phyloP scores from a whole-genome alignment of 2,888 invertebrate species.

The Cosmorhoe ocellata region DNA sequence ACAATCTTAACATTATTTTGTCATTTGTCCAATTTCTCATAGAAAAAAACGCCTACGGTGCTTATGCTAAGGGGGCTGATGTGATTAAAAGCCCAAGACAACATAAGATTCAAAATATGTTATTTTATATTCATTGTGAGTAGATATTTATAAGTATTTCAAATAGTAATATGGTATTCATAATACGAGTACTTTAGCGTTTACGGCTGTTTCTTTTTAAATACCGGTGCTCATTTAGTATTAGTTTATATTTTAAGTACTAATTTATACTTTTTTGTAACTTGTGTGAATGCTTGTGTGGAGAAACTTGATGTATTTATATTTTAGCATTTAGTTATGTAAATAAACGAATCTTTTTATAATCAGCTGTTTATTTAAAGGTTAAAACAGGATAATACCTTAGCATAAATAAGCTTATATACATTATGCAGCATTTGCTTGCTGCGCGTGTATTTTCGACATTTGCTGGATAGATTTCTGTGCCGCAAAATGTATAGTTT shows the following conservation, averaged over 20 bases:
- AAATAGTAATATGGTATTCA: too few relatives aligned
- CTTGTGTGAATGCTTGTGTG: slow-evolving; percentile 34
- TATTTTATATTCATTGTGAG: too few relatives aligned
- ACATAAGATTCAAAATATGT: too few relatives aligned
- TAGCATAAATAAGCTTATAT: background rate
- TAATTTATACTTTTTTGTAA: slow-evolving; percentile 36
- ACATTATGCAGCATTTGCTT: slow-evolving; percentile 57
- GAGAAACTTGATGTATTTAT: slow-evolving; percentile 56
- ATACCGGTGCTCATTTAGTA: slow-evolving; percentile 57
- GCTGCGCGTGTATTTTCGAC: slow-evolving; percentile 62
- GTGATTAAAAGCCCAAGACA: too few relatives aligned
- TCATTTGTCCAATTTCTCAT: too few relatives aligned
- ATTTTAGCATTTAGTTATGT: slow-evolving; percentile 66
- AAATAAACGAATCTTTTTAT: slow-evolving; percentile 64
- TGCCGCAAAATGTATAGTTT: slow-evolving; percentile 89
- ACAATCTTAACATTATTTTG: too few relatives aligned
- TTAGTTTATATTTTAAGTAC: slow-evolving; percentile 36
- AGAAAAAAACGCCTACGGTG: too few relatives aligned
- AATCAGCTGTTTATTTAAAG: too few relatives aligned
- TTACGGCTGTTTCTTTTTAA: slow-evolving; percentile 30
- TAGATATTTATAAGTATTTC: too few relatives aligned
- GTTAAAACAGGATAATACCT: too few relatives aligned
- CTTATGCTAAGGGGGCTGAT: too few relatives aligned
- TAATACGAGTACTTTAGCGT: background rate
- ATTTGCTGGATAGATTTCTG: slow-evolving; percentile 85